Evolutionary conservation across 2,113 vertebrate species (phyloP), one percentile per base, ranked within the genome.

Genomic region (Phalacrocorax pelagicus): DNA sequence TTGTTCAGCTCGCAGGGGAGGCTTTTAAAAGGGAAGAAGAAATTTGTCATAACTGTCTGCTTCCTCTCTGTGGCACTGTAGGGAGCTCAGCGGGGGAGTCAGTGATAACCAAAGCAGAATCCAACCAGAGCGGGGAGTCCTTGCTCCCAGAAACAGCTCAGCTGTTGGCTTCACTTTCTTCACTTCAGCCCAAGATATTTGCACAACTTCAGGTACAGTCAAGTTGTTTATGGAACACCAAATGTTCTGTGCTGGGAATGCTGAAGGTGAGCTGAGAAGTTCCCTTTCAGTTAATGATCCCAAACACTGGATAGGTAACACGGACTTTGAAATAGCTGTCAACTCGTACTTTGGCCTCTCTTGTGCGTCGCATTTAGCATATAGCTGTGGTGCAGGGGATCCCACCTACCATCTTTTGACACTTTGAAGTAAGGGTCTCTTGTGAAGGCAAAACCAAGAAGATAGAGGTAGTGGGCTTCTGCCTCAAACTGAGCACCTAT

Each of bases 121-220:
- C 91, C 85, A 93, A 17, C 86, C 97, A 96, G 78, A 96, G 90
- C 0, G 75, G 57, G 57, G 88, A 97, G 79, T 88, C 97, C 44
- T 92, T 98, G 77, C 97, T 96, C 80, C 96, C 97, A 84, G 98
- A 98, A 57, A 96, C 98, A 89, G 85, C 97, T 49, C 98, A 98
- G 59, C 96, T 98, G 40, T 96, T 98, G 61, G 98, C 98, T 88
- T 98, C 98, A 16, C 92, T 98, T 47, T 98, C 98, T 52, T 98
- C 98, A 40, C 94, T 98, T 90, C 98, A 98, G 87, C 98, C 99
- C 90, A 98, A 98, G 98, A 97, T 98, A 95, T 98, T 99, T 96
- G 98, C 98, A 88, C 98, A 99, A 63, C 84, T 98, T 52, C 98
- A 98, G 98, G 99, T 99, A 93, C 27, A 73, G 46, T 65, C 49